Evolutionary conservation across 2,797 vertebrate genomes (phyloP).

Genomic region (Danio jaintianensis): DNA sequence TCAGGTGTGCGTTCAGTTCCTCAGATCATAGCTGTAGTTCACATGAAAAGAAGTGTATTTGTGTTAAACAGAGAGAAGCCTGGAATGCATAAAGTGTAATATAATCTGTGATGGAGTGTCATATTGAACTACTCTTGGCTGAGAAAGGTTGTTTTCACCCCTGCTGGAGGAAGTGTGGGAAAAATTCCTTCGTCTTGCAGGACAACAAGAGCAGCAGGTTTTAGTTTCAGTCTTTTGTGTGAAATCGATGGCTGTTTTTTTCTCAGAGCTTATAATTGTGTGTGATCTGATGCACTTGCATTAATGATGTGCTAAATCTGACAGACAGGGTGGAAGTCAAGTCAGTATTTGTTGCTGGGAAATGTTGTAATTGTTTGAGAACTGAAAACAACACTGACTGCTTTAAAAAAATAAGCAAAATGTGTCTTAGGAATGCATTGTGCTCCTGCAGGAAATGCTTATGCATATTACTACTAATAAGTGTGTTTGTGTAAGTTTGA

Average conservation of each 20-base stretch:
- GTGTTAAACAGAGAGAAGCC: not conserved
- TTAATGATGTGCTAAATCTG: slow-evolving; percentile 24
- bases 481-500: not conserved
- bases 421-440: slow-evolving; percentile 50
- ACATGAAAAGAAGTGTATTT: not conserved
- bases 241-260: not conserved
- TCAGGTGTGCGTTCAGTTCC: not conserved
- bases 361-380: not conserved
- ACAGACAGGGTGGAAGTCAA: slow-evolving; percentile 5
- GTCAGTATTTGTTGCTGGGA: slow-evolving; percentile 1
- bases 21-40: slow-evolving; percentile 6
- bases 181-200: slow-evolving; percentile 36
- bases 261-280: slow-evolving; percentile 1
- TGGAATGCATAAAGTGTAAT: slow-evolving; percentile 21
- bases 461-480: not conserved
- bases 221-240: slow-evolving; percentile 46
- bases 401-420: slow-evolving; percentile 42
- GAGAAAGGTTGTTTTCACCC: slow-evolving; percentile 24
- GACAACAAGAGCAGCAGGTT: slow-evolving; percentile 35
- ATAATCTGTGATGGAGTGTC: slow-evolving; percentile 14
- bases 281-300: not conserved
- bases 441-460: not conserved
- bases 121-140: slow-evolving; percentile 26
- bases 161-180: slow-evolving; percentile 28
- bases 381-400: not conserved